Conservation (phyloP, 2,797 vertebrate genomes). For the Merluccius polli region DNA sequence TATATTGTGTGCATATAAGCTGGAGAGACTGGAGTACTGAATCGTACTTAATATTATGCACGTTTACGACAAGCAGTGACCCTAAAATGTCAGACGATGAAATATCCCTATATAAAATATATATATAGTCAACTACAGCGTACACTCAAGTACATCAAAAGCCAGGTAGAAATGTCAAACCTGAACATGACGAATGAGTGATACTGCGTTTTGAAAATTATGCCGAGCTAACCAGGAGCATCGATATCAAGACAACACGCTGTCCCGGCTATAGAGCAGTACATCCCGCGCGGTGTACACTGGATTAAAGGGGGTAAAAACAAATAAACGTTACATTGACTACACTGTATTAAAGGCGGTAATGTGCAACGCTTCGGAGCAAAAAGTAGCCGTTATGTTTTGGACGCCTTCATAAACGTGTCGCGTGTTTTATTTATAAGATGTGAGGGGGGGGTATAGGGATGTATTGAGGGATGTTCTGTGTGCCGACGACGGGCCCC, state of each 20-base stretch:
- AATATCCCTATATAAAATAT: neutral
- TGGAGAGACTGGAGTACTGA: neutral
- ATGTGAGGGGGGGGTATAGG: neutral
- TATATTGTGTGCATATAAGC: neutral
- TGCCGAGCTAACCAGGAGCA: slow-evolving; percentile 56
- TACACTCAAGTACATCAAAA: slow-evolving; percentile 48
- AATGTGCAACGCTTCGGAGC: neutral
- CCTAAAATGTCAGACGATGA: neutral
- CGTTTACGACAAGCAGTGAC: no score
- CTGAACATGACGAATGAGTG: slow-evolving; percentile 61
- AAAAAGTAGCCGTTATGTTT: slow-evolving; percentile 17
- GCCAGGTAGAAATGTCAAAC: slow-evolving; percentile 55
- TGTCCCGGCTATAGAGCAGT: slow-evolving; percentile 45
- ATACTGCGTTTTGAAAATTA: slow-evolving; percentile 59
- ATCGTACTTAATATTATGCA: neutral
- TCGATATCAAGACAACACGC: slow-evolving; percentile 60
- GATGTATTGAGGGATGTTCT: neutral
- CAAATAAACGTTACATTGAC: slow-evolving; percentile 1
- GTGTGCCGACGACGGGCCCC: neutral
- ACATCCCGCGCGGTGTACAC: slow-evolving; percentile 20
- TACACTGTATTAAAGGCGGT: slow-evolving; percentile 16
- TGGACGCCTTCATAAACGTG: neutral
- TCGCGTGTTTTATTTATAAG: slow-evolving; percentile 14
- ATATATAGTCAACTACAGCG: slow-evolving; percentile 17
- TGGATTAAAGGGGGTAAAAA: slow-evolving; percentile 17